Evolutionary conservation across 2,888 invertebrate species (phyloP).

Genomic region (Penaeus monodon): DNA sequence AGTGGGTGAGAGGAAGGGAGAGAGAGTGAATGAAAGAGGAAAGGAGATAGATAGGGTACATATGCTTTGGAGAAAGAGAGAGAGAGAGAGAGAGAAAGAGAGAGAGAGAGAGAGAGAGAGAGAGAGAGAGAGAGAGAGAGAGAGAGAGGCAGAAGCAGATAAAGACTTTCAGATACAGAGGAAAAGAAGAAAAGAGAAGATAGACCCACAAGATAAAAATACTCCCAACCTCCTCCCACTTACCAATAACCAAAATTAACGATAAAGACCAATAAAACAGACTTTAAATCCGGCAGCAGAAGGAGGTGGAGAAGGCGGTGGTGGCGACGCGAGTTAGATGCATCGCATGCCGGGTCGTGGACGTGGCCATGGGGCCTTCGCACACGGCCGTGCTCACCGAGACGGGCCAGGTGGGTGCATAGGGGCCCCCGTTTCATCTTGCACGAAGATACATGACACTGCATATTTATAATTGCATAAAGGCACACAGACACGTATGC

Average conservation of each 20-base stretch:
- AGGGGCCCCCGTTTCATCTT: not conserved
- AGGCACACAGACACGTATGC: too few species aligned
- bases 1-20: not conserved
- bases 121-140: too few species aligned
- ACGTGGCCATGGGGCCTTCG: conserved; percentile 75
- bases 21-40: not conserved
- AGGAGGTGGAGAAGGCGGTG: conserved; percentile 71
- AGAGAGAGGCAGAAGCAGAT: too few species aligned
- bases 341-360: conserved; percentile 74
- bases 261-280: conserved; percentile 35
- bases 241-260: not conserved
- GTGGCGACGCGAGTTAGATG: conserved; percentile 71
- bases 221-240: too few species aligned
- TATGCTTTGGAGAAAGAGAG: too few species aligned
- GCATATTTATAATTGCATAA: too few species aligned
- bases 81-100: too few species aligned
- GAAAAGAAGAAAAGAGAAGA: too few species aligned
- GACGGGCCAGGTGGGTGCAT: conserved; percentile 73
- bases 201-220: too few species aligned
- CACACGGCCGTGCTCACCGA: conserved; percentile 78
- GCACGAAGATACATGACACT: not conserved
- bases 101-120: too few species aligned
- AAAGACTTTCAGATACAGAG: too few species aligned
- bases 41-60: not conserved
- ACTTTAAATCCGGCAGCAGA: conserved; percentile 11